These are phyloP conservation scores for Hoplodrina blanda DNA, from an alignment of 2,888 invertebrate genomes.

Conservation along the genomic window DNA sequence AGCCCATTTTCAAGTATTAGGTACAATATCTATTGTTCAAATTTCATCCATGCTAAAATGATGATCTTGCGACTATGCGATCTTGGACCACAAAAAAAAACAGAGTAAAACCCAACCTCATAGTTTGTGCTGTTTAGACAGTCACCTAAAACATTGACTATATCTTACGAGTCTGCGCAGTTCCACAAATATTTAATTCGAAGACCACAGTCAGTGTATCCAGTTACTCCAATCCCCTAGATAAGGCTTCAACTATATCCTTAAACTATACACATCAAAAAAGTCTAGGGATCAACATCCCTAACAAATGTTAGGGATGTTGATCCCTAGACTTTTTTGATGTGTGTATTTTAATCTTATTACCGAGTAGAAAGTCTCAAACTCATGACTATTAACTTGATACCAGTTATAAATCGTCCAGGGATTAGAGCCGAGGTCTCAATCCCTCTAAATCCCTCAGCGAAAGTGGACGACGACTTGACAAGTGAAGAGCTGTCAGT, in stretches of 20 bases:
- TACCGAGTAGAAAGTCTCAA: slow-evolving; percentile 46
- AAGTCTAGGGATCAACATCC: no score
- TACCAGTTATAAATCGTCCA: slow-evolving; percentile 54
- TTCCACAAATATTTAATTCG: neutral
- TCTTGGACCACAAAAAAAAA: no score
- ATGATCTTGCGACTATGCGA: no score
- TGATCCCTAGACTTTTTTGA: no score
- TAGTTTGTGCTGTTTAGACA: neutral
- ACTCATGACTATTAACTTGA: slow-evolving; percentile 44
- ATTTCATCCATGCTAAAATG: no score
- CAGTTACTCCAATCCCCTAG: slow-evolving; percentile 21
- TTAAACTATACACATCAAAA: no score
- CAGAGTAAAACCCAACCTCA: neutral
- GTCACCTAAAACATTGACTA: neutral
- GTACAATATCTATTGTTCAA: no score
- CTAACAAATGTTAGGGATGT: no score
- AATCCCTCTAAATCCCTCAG: slow-evolving; percentile 59
- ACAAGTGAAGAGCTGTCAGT: slow-evolving; percentile 35
- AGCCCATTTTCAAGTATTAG: no score
- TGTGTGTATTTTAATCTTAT: slow-evolving; percentile 47
- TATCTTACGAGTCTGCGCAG: neutral
- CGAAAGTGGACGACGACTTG: slow-evolving; percentile 47
- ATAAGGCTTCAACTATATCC: slow-evolving; percentile 24
- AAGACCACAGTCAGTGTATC: slow-evolving; percentile 2
- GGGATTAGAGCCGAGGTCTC: slow-evolving; percentile 56